A percentile compares a stretch with the other conserved stretches of the same genome.
These are phyloP conservation scores for Tenthredo notha DNA, from an alignment of 2,888 invertebrate genomes.

Conservation along the genomic window DNA sequence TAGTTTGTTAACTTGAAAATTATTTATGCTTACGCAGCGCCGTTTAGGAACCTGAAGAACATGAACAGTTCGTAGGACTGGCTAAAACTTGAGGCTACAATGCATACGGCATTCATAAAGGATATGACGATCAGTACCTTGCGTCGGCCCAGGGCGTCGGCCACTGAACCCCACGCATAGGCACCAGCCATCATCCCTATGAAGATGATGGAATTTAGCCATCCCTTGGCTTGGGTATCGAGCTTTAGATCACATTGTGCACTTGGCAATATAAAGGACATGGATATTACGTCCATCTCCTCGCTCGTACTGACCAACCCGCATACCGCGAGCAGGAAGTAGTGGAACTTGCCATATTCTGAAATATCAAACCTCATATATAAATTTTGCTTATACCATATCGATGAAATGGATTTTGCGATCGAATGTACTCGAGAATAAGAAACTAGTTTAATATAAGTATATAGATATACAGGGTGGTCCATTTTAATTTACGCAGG, in stretches of 20 bases:
- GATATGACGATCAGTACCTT: slow-evolving; percentile 94
- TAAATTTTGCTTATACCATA: too few relatives aligned
- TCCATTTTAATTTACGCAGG: too few relatives aligned
- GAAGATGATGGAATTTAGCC: slow-evolving; percentile 90
- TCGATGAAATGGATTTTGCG: too few relatives aligned
- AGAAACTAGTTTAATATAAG: too few relatives aligned
- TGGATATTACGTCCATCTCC: slow-evolving; percentile 97
- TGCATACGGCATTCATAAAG: slow-evolving; percentile 93
- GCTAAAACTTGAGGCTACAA: slow-evolving; percentile 93
- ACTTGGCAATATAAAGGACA: slow-evolving; percentile 96
- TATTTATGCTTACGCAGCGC: slow-evolving; percentile 89
- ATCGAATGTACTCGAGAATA: too few relatives aligned
- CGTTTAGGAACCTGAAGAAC: slow-evolving; percentile 94
- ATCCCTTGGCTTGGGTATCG: slow-evolving; percentile 91
- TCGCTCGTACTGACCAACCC: slow-evolving; percentile 97
- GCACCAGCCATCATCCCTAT: slow-evolving; percentile 97
- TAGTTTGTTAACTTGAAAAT: too few relatives aligned
- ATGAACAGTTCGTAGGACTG: slow-evolving; percentile 94
- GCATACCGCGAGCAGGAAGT: slow-evolving; percentile 92
- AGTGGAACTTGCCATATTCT: slow-evolving; percentile 95
- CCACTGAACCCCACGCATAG: slow-evolving; percentile 95
- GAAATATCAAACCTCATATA: slow-evolving; percentile 58
- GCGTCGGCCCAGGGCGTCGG: slow-evolving; percentile 92
- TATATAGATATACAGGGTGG: too few relatives aligned
- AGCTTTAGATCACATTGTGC: slow-evolving; percentile 95